These are phyloP conservation scores for Oscheius sp. DNA, from an alignment of 2,888 invertebrate species.

Conservation along the genomic window DNA sequence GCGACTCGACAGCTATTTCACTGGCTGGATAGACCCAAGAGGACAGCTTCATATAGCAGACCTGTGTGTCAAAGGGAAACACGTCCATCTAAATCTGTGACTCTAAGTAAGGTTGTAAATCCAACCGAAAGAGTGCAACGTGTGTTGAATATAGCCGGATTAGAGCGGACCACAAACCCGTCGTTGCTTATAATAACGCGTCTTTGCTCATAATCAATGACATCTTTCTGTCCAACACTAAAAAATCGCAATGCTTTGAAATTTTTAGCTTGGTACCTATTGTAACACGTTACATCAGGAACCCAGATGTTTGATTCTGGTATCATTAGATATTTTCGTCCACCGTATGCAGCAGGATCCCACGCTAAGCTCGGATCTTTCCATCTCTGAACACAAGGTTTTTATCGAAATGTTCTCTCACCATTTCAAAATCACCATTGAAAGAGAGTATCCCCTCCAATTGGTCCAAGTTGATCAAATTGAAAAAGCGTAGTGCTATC, in stretches of 20 bases:
- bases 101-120: neutral
- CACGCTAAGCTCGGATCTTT: constrained; percentile 8
- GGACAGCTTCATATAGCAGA: constrained; percentile 24
- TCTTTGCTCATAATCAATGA: constrained; percentile 5
- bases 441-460: constrained; percentile 31
- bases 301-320: constrained; percentile 27
- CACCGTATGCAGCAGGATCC: constrained; percentile 20
- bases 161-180: constrained; percentile 4
- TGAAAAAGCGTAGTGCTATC: constrained; percentile 31
- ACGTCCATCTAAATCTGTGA: constrained; percentile 18
- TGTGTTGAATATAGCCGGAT: constrained; percentile 34
- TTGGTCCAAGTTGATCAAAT: constrained; percentile 28
- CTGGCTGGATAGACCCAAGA: constrained; percentile 35
- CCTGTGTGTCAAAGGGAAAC: constrained; percentile 37
- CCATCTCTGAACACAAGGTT: constrained; percentile 26
- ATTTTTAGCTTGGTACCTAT: constrained; percentile 20
- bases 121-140: constrained; percentile 14
- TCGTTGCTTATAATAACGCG: constrained; percentile 20
- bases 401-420: neutral
- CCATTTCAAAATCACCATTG: constrained; percentile 36
- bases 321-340: neutral
- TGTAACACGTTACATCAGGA: constrained; percentile 33
- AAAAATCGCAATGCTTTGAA: neutral
- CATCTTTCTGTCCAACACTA: constrained; percentile 26
- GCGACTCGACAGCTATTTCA: constrained; percentile 20